These are phyloP conservation scores for Petrocephalus sullivani DNA, from an alignment of 2,797 vertebrate genomes.

Conservation along the genomic window DNA sequence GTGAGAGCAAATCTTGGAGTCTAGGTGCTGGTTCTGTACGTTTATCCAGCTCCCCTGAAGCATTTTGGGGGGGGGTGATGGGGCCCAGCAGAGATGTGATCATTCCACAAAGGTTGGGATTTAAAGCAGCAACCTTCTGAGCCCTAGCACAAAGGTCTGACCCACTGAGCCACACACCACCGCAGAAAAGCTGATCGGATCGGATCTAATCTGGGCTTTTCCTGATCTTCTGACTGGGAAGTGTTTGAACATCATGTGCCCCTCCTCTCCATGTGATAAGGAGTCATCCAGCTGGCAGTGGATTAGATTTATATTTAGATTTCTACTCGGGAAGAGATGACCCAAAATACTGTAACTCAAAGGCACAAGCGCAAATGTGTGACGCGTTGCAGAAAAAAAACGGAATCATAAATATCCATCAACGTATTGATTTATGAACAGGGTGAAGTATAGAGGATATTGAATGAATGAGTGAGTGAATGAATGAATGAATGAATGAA, in stretches of 20 bases:
- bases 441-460: neutral
- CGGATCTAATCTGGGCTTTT: neutral
- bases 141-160: neutral
- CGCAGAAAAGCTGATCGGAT: neutral
- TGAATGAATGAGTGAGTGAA: too few species aligned
- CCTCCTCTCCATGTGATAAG: neutral
- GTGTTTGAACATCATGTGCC: neutral
- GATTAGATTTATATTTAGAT: neutral
- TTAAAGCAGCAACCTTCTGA: neutral
- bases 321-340: neutral
- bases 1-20: too few species aligned
- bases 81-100: neutral
- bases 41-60: too few species aligned
- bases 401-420: neutral
- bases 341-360: neutral
- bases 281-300: neutral
- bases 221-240: neutral
- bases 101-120: neutral
- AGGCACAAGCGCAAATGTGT: neutral
- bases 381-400: neutral
- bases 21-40: too few species aligned
- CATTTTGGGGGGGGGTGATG: neutral
- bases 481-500: too few species aligned
- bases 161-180: neutral
- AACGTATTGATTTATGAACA: neutral